Percentiles rank a stretch among this genome's conserved stretches.
phyloP scores from a whole-genome alignment of 1,140 invertebrate genomes.

The Diachasmimorpha longicaudata region DNA sequence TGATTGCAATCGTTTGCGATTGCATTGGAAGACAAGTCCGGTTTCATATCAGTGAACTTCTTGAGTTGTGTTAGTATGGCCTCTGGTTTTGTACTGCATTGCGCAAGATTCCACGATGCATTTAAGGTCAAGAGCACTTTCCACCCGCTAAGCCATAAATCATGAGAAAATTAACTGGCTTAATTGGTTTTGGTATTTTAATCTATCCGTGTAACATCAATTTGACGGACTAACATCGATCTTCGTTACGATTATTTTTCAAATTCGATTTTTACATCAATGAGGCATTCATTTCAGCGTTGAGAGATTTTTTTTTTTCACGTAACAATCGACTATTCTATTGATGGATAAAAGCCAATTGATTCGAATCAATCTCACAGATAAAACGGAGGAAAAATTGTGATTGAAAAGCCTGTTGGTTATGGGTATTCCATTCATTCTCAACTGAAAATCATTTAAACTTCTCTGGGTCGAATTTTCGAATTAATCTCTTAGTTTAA shows the following conservation, averaged over 20 bases:
- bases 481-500: no score
- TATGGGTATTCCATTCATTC: no score
- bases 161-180: constrained; percentile 48
- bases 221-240: not conserved
- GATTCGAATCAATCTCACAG: not conserved
- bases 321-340: no score
- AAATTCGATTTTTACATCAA: not conserved
- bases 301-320: not conserved
- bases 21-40: not conserved
- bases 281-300: not conserved
- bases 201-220: constrained; percentile 23
- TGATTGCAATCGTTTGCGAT: not conserved
- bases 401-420: no score
- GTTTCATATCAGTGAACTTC: not conserved
- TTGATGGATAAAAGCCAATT: no score
- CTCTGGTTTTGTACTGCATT: constrained; percentile 22
- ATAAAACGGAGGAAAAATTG: no score
- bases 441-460: no score
- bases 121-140: constrained; percentile 35
- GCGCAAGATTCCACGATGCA: constrained; percentile 31
- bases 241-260: not conserved
- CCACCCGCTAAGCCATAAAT: constrained; percentile 42
- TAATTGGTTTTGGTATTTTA: constrained; percentile 47
- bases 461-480: no score
- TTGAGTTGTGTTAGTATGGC: not conserved